Evolutionary conservation across 1,140 invertebrate genomes (phyloP).

Genomic region (Vanessa atalanta): DNA sequence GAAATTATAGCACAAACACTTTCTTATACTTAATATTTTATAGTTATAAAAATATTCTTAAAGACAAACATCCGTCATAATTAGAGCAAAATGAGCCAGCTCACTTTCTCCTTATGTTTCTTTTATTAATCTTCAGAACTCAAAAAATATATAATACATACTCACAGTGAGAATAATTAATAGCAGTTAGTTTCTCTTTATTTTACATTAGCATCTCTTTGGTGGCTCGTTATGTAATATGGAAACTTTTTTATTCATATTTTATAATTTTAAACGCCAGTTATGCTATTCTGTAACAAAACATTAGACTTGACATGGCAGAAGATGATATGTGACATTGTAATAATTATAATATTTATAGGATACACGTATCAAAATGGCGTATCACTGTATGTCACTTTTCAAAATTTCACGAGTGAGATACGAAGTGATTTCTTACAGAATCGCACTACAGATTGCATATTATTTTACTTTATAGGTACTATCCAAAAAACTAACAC

Average conservation of each 20-base stretch:
- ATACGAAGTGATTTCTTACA: no score
- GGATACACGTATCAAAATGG: no score
- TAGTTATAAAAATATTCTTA: slow-evolving; percentile 28
- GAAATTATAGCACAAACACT: neutral
- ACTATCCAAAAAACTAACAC: no score
- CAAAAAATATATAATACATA: slow-evolving; percentile 31
- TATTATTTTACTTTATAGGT: no score
- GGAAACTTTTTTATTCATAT: neutral
- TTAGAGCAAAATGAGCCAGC: slow-evolving; percentile 68
- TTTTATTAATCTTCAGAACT: slow-evolving; percentile 49
- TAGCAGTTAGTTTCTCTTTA: slow-evolving; percentile 28
- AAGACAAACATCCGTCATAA: slow-evolving; percentile 41
- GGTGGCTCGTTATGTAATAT: slow-evolving; percentile 5
- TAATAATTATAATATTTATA: neutral
- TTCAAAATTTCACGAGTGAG: no score
- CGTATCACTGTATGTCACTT: no score
- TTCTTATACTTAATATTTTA: slow-evolving; percentile 11
- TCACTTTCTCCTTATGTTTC: slow-evolving; percentile 63
- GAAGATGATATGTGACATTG: neutral
- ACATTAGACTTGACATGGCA: neutral
- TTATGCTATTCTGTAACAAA: neutral
- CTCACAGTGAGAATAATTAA: slow-evolving; percentile 32
- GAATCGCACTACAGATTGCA: no score
- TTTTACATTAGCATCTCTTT: slow-evolving; percentile 16
- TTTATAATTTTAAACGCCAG: no score